Evolutionary conservation across 2,888 invertebrate species (phyloP).

Genomic region (Cantharis lateralis): DNA sequence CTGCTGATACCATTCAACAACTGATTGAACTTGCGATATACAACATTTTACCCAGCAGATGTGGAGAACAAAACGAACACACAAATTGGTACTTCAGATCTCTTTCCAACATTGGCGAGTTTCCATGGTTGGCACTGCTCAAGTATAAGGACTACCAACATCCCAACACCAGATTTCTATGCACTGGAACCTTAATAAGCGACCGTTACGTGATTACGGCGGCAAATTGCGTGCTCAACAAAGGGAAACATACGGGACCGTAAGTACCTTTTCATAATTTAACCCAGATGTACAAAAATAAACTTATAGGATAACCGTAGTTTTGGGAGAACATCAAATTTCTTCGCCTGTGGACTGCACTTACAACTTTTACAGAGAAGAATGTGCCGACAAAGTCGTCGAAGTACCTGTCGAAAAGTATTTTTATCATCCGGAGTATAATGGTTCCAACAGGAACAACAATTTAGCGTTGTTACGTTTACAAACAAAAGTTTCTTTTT

Average conservation of each 20-base stretch:
- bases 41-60: neutral
- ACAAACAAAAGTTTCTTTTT: neutral
- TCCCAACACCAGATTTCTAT: constrained; percentile 44
- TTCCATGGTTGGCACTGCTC: constrained; percentile 58
- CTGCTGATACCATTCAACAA: neutral
- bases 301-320: constrained; percentile 59
- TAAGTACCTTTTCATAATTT: neutral
- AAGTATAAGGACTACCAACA: constrained; percentile 46
- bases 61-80: constrained; percentile 25
- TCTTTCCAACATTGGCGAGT: constrained; percentile 54
- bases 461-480: constrained; percentile 7
- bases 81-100: constrained; percentile 50
- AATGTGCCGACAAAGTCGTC: constrained; percentile 50
- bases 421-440: constrained; percentile 50
- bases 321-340: constrained; percentile 57
- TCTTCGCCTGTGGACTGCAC: constrained; percentile 53
- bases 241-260: constrained; percentile 27
- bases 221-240: constrained; percentile 58
- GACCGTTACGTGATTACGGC: constrained; percentile 60
- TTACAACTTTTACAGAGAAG: constrained; percentile 9
- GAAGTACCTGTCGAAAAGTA: constrained; percentile 50
- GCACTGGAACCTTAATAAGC: constrained; percentile 61
- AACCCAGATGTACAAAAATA: neutral
- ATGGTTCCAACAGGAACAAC: constrained; percentile 41
- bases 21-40: neutral